Evolutionary conservation across 2,888 invertebrate genomes (phyloP), one percentile per base, ranked within the genome.

Genomic region (Capitulum mitella): DNA sequence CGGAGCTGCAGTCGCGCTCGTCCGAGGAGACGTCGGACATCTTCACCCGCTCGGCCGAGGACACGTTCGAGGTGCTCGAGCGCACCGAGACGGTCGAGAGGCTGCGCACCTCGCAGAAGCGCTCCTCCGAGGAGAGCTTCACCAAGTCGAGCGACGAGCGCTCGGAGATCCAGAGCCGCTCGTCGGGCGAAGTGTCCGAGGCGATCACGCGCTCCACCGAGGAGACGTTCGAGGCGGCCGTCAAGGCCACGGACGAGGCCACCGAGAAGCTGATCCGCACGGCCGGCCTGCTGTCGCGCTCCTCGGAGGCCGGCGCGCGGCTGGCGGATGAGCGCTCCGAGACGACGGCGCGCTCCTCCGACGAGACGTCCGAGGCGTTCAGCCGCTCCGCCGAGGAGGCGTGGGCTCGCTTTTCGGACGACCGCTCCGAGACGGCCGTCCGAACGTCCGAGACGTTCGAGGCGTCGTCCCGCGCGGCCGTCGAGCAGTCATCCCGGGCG

Each of bases 151-250:
- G 34, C 0, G 64, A 64, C 3, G 64, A 64, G 29, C 64, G 64
- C 16, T 70, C 37, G 2, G 40, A 70, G 40, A 22, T 40, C 19
- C 70, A 22, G 26, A 70, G 37, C 22, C 40, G 37, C 19, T 70
- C 37, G 14, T 70, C 70, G 70, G 37, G 37, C 1, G 70, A 70
- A 22, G 70, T 37, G 22, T 70, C 70, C 3, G 70, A 70, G 19
- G 70, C 70, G 8, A 70, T 70, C 12, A 70, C 70, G 10, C 70
- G 70, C 3, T 70, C 70, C 22, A 70, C 70, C 22, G 70, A 70
- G 19, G 70, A 70, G 40, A 70, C 70, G 2, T 70, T 70, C 26
- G 70, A 70, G n/a, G 70, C 70, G 19, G 70, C 70, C 16, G 70
- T 70, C 10, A 70, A 70, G 40, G 70, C 70, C 6, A 70, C 70